phyloP scores from a whole-genome alignment of 2,113 vertebrate genomes.

The Clinocottus analis region DNA sequence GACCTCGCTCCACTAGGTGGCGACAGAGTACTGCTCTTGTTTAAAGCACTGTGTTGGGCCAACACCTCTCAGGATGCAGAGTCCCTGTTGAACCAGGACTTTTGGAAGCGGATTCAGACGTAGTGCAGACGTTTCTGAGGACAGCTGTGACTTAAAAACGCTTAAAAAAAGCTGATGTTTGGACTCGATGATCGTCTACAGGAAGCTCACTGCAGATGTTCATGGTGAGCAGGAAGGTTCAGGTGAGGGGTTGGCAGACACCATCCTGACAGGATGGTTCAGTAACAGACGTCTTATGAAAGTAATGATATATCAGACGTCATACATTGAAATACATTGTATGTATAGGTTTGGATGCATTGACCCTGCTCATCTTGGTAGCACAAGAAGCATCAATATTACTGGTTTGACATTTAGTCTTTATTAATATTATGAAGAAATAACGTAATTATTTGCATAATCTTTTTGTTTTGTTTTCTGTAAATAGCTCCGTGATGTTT shows the following conservation, averaged over 20 bases:
- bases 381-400: not conserved
- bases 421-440: no score
- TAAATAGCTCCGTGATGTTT: no score
- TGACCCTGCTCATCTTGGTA: not conserved
- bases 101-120: not conserved
- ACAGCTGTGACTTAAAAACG: not conserved
- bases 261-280: not conserved
- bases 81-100: not conserved
- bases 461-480: no score
- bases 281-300: not conserved
- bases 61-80: not conserved
- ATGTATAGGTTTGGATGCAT: not conserved
- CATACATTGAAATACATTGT: not conserved
- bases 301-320: not conserved
- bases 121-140: not conserved
- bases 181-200: not conserved
- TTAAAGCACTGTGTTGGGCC: not conserved
- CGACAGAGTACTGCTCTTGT: not conserved
- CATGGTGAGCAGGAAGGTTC: no score
- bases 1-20: slow-evolving; percentile 15
- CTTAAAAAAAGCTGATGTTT: not conserved
- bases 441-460: no score
- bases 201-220: not conserved
- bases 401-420: not conserved
- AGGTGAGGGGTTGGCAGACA: no score